These are phyloP conservation scores for Leptocoma aspasia DNA, from an alignment of 2,113 vertebrate species.

Conservation along the genomic window DNA sequence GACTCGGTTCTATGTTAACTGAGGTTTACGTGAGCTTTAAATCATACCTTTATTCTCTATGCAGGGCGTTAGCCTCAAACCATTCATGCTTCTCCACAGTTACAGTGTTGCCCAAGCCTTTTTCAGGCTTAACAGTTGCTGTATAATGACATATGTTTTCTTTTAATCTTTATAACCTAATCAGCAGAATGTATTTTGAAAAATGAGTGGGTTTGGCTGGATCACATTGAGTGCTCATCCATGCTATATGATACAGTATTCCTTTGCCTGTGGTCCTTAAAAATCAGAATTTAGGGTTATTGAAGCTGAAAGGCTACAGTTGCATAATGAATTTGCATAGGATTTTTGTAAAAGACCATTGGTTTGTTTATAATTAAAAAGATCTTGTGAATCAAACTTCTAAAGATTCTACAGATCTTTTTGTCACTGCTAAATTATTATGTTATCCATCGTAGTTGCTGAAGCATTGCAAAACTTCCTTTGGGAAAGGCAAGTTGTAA, in stretches of 20 bases:
- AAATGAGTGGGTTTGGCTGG: neutral
- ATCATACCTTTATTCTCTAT: neutral
- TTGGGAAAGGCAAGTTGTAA: neutral
- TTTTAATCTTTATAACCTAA: neutral
- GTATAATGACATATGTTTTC: neutral
- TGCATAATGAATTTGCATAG: neutral
- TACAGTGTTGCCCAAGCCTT: neutral
- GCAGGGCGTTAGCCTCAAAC: neutral
- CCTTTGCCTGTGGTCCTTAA: neutral
- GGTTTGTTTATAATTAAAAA: neutral
- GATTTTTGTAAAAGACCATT: neutral
- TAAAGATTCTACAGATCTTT: neutral
- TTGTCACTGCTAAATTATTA: neutral
- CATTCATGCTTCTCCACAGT: neutral
- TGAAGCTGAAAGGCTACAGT: neutral
- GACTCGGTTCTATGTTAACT: neutral
- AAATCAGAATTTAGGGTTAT: neutral
- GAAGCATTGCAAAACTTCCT: neutral
- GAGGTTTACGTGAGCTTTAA: neutral
- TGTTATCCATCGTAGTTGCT: neutral
- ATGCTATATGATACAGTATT: accelerated
- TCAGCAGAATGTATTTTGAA: neutral
- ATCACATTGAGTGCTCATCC: neutral
- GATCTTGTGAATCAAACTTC: neutral
- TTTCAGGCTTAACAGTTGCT: neutral